Percentiles rank a stretch among this genome's conserved stretches.
These are phyloP conservation scores for Graphium colonna DNA, from an alignment of 2,888 invertebrate species.

Conservation along the genomic window DNA sequence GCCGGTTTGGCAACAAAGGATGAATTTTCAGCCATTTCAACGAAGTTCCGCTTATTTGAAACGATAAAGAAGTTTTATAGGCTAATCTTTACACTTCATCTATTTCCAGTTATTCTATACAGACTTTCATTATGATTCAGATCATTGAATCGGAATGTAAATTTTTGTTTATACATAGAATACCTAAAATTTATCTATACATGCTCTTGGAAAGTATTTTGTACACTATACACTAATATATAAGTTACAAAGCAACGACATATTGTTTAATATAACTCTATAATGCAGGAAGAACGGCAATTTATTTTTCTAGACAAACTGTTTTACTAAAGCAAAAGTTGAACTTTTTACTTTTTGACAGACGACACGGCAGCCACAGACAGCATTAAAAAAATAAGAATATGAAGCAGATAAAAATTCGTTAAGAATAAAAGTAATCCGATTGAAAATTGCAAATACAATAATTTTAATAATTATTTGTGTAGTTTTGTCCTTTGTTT, in stretches of 20 bases:
- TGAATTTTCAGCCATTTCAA: conserved; percentile 62
- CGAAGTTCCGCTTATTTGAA: conserved; percentile 23
- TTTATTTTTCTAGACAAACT: no score
- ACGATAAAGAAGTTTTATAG: conserved; percentile 27
- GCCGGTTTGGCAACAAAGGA: conserved; percentile 86
- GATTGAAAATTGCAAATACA: no score
- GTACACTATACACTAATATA: background rate
- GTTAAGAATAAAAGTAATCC: no score
- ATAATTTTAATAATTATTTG: no score
- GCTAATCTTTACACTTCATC: conserved; percentile 62
- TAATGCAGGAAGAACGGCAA: background rate
- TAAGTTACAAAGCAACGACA: background rate
- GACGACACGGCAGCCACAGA: background rate
- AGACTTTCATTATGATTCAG: conserved; percentile 73
- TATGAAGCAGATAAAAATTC: no score
- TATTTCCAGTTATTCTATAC: conserved; percentile 59
- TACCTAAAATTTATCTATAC: conserved; percentile 1
- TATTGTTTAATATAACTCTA: background rate
- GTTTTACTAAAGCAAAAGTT: no score
- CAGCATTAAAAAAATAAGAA: no score
- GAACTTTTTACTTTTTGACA: conserved; percentile 26
- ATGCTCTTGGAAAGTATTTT: background rate
- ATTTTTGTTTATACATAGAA: conserved; percentile 2
- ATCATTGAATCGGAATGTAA: conserved; percentile 37
- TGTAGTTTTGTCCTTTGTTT: no score